These are phyloP conservation scores for Chelonia mydas DNA, from an alignment of 2,797 vertebrate species.

Conservation along the genomic window DNA sequence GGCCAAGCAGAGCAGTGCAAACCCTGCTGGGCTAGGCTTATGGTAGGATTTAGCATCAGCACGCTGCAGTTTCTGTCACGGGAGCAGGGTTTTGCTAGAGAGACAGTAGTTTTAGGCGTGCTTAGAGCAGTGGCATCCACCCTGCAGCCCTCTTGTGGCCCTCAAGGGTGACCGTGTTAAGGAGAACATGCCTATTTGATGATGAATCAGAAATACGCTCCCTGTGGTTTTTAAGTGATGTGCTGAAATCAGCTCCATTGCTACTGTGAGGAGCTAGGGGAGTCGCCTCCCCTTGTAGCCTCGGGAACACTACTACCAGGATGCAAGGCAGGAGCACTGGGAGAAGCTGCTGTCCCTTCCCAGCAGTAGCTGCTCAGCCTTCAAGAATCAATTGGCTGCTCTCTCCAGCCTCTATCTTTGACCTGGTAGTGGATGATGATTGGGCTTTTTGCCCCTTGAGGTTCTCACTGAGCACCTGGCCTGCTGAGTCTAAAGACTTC, in stretches of 20 bases:
- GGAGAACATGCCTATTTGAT: background rate
- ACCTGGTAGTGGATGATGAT: background rate
- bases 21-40: fast-evolving
- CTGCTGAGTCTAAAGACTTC: background rate
- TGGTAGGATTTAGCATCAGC: background rate
- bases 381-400: background rate
- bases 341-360: too few species aligned
- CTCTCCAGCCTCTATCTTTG: background rate
- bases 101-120: background rate
- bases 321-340: too few species aligned
- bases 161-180: background rate
- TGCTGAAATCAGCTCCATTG: background rate
- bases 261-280: too few species aligned
- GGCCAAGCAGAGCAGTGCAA: background rate
- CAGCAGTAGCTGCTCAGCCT: background rate
- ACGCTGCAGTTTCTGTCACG: background rate
- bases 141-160: background rate
- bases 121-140: background rate
- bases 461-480: background rate
- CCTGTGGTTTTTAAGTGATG: background rate
- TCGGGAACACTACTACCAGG: too few species aligned
- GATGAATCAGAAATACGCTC: background rate
- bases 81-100: background rate
- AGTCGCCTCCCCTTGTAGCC: too few species aligned
- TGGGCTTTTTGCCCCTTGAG: background rate